These are phyloP conservation scores for Pseudococcus viburni DNA, from an alignment of 2,888 invertebrate genomes.

Conservation along the genomic window DNA sequence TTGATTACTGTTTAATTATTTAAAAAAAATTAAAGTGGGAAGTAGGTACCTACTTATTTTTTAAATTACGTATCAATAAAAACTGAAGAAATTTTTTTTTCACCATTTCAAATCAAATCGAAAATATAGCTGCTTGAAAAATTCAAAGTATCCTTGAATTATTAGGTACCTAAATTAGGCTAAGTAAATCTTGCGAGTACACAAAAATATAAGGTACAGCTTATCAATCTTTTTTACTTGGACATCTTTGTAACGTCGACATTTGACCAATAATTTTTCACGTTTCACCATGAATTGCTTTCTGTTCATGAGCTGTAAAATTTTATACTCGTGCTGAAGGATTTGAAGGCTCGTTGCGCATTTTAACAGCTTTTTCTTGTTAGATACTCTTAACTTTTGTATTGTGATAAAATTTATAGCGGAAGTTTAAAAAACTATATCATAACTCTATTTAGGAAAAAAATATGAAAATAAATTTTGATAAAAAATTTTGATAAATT, in stretches of 20 bases:
- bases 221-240: not conserved
- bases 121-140: too few relatives aligned
- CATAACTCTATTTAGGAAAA: not conserved
- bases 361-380: constrained; percentile 6
- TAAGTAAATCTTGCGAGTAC: too few relatives aligned
- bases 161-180: too few relatives aligned
- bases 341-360: not conserved
- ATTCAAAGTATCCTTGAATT: too few relatives aligned
- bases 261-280: not conserved
- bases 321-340: not conserved
- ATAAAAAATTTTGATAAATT: not conserved
- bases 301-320: constrained; percentile 11
- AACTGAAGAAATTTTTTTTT: too few relatives aligned
- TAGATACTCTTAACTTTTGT: not conserved
- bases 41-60: too few relatives aligned
- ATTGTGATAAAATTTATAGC: not conserved
- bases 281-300: not conserved
- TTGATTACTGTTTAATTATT: too few relatives aligned
- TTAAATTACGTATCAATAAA: too few relatives aligned
- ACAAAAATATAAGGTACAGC: too few relatives aligned
- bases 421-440: not conserved
- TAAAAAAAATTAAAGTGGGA: too few relatives aligned
- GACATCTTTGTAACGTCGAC: not conserved
- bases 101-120: too few relatives aligned
- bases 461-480: not conserved